Evolutionary conservation across 2,113 vertebrate genomes (phyloP), one percentile per base, ranked within the genome.

Genomic region (Platichthys flesus): DNA sequence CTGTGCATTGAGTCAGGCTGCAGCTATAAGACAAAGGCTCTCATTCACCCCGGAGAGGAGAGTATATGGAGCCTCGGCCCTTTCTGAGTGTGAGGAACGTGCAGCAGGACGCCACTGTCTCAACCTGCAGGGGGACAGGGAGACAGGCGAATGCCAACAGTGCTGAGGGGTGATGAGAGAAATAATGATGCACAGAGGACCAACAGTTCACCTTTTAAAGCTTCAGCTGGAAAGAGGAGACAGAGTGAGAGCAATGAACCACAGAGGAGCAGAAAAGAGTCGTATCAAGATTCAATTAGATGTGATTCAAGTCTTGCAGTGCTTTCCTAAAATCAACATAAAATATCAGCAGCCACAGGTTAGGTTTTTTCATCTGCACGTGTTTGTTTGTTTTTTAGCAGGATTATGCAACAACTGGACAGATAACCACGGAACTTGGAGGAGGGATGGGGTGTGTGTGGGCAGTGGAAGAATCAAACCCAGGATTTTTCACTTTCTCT

Each of bases 151-250:
- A 52, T 15, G 16, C 63, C 42, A 9, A 65, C 45, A 55, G 52
- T 24, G 67, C 56, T 14, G 51, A 52, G 16, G 57, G 26, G 37
- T 57, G 26, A 67, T 42, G 62, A 60, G 13, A 51, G 28, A 77
- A 70, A 61, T 42, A 69, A 69, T 58, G 40, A 69, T 31, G 56
- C 20, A 23, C 13, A 42, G 57, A 68, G n/a, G 9, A 35, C 3
- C 10, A 37, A 2, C n/a, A 61, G 9, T 67, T 73, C 24, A 42
- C 2, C 14, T 42, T 54, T 76, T 76, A 37, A 65, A 66, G 57
- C 45, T 61, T n/a, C 42, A 67, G 52, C 0, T 35, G 51, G 9
- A 56, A 45, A 15, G 10, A 64, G 31, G 1, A 55, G 54, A 42
- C 10, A 61, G 20, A 35, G 6, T 49, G 24, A 16, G 14, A 74